These are phyloP conservation scores for Coendou prehensilis DNA, from an alignment of 2,797 vertebrate species.

Conservation along the genomic window DNA sequence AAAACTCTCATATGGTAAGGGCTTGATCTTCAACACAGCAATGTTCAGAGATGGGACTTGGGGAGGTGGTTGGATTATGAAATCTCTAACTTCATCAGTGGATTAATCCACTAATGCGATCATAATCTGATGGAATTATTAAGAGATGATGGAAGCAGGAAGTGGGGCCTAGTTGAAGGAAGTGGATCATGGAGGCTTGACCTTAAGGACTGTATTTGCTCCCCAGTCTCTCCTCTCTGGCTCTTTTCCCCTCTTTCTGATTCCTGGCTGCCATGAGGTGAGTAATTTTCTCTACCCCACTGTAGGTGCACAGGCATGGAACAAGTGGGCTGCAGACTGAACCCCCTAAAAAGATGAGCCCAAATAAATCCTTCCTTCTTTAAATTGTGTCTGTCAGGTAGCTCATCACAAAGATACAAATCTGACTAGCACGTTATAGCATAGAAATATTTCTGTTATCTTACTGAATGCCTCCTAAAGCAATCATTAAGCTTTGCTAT, in stretches of 20 bases:
- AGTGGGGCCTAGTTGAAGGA: neutral
- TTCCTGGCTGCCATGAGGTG: neutral
- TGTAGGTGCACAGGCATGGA: neutral
- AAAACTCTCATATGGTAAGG: neutral
- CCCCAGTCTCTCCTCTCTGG: neutral
- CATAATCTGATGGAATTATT: neutral
- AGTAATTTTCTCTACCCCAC: neutral
- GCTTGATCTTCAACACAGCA: neutral
- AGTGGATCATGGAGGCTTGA: neutral
- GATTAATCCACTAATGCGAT: too few species aligned
- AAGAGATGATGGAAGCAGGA: neutral
- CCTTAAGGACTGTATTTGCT: neutral
- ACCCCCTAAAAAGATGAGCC: neutral
- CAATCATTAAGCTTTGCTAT: neutral
- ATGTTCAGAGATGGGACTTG: neutral
- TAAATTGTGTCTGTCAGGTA: neutral
- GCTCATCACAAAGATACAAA: neutral
- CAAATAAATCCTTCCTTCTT: neutral
- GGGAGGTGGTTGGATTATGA: neutral
- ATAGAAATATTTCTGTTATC: slow-evolving; percentile 25
- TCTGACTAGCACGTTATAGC: neutral
- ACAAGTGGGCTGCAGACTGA: neutral
- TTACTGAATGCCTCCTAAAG: neutral
- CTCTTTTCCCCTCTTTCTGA: neutral
- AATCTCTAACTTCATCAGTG: neutral